Evolutionary conservation across 1,140 invertebrate genomes (phyloP).

Genomic region (Eriosoma lanigerum): DNA sequence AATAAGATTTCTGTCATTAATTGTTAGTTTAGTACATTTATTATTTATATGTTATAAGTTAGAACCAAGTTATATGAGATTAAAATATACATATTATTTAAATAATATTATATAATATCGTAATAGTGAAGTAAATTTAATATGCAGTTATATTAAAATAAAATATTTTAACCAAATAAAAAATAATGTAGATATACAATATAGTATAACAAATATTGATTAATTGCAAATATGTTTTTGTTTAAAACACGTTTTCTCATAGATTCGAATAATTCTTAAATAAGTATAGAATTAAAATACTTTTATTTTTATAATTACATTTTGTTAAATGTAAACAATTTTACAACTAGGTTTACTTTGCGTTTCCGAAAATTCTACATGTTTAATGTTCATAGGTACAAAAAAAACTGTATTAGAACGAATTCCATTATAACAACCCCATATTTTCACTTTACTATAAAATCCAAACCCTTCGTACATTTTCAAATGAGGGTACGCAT

Average conservation of each 20-base stretch:
- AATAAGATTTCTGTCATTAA: background rate
- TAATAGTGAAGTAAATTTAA: too few species aligned
- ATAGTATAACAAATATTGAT: background rate
- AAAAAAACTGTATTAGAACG: background rate
- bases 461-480: background rate
- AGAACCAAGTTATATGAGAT: too few species aligned
- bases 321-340: background rate
- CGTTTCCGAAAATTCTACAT: background rate
- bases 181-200: background rate
- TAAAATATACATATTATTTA: too few species aligned
- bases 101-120: too few species aligned
- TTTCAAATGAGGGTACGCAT: background rate
- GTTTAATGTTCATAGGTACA: too few species aligned
- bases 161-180: too few species aligned
- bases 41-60: too few species aligned
- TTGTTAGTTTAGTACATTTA: background rate
- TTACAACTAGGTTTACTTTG: background rate
- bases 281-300: too few species aligned
- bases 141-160: too few species aligned
- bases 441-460: conserved; percentile 23
- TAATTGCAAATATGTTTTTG: background rate
- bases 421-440: conserved; percentile 33
- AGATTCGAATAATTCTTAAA: background rate
- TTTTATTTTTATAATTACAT: too few species aligned
- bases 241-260: background rate